Percentiles rank a stretch among this genome's conserved stretches.
Conservation (phyloP, 2,113 vertebrate genomes). For the Syrmaticus mikado region DNA sequence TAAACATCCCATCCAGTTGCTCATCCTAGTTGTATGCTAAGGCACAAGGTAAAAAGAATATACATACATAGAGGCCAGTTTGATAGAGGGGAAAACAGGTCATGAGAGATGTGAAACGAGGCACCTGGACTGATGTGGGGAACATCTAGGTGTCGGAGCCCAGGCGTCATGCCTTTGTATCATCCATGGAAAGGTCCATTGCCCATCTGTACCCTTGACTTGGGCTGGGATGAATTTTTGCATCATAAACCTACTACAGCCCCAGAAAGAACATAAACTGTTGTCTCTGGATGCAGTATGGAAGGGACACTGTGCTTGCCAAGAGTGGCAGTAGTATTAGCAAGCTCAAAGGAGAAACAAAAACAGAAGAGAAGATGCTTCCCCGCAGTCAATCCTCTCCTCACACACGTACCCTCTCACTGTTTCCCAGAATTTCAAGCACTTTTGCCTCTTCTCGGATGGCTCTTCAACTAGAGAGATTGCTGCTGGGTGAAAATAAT, state of each 20-base stretch:
- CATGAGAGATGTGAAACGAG: neutral
- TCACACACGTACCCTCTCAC: neutral
- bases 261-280: neutral
- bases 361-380: neutral
- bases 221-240: neutral
- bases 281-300: neutral
- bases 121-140: rapidly evolving
- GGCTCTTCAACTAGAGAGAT: neutral
- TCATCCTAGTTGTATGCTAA: neutral
- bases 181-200: neutral
- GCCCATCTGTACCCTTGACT: neutral
- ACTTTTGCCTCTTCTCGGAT: neutral
- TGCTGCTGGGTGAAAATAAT: neutral
- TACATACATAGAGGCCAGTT: neutral
- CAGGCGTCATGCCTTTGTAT: neutral
- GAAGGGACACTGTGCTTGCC: neutral
- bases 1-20: neutral
- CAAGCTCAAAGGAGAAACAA: neutral
- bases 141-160: neutral
- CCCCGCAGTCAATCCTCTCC: neutral
- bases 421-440: neutral
- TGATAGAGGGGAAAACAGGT: neutral
- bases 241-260: neutral
- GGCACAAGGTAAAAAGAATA: rapidly evolving
- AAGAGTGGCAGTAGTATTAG: neutral